Conservation (phyloP, 2,113 vertebrate species). For the Sylvia atricapilla region DNA sequence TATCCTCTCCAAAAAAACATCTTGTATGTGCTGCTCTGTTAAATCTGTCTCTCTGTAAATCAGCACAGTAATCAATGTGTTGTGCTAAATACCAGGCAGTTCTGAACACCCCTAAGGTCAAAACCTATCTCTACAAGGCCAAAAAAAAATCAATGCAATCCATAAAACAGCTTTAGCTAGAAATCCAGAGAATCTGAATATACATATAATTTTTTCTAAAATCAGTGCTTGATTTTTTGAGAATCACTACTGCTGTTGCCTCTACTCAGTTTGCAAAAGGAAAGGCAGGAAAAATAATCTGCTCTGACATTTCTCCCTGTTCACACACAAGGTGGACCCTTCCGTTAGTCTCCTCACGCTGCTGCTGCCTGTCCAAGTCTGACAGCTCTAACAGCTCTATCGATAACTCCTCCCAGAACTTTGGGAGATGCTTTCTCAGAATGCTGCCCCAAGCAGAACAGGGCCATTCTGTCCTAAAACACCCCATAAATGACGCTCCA, state of each 20-base stretch:
- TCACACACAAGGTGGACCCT: neutral
- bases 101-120: constrained; percentile 19
- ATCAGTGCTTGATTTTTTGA: constrained; percentile 1
- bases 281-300: neutral
- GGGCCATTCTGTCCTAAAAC: neutral
- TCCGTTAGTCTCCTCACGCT: neutral
- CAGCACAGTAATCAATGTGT: constrained; percentile 21
- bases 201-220: neutral
- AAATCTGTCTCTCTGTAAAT: constrained; percentile 16
- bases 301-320: neutral
- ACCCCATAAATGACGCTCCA: neutral
- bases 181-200: constrained; percentile 9
- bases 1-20: neutral
- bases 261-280: neutral
- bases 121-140: constrained; percentile 6
- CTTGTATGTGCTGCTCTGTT: neutral
- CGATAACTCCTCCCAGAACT: neutral
- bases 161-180: constrained; percentile 38
- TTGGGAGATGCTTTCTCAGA: neutral
- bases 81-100: constrained; percentile 38
- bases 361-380: neutral
- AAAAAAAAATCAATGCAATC: constrained; percentile 46
- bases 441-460: neutral
- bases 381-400: neutral
- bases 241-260: neutral